phyloP scores from a whole-genome alignment of 1,140 invertebrate genomes.

The Drosophila hydei region DNA sequence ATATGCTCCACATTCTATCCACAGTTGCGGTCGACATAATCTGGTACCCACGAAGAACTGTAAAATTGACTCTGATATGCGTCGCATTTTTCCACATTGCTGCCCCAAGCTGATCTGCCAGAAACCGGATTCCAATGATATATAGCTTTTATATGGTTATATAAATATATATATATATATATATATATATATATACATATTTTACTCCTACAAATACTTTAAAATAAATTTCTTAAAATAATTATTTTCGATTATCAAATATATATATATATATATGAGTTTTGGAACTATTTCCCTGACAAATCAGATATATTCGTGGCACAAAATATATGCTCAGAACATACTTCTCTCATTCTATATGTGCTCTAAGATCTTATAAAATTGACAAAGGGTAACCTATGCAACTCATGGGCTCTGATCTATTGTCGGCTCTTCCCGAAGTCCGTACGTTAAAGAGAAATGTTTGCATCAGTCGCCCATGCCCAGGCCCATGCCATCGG shows the following conservation, averaged over 20 bases:
- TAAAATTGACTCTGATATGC: conserved; percentile 69
- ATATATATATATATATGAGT: too few relatives aligned
- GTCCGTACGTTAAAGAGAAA: too few relatives aligned
- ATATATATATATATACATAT: background rate
- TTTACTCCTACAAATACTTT: background rate
- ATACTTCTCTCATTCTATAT: too few relatives aligned
- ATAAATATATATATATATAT: background rate
- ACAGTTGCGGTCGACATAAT: conserved; percentile 77
- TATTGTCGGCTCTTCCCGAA: too few relatives aligned
- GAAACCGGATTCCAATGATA: conserved; percentile 64
- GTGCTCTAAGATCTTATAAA: too few relatives aligned
- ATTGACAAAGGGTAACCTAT: too few relatives aligned
- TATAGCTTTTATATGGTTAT: conserved; percentile 37
- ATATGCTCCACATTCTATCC: background rate
- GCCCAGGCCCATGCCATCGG: too few relatives aligned
- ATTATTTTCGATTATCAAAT: background rate
- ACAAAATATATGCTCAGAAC: too few relatives aligned
- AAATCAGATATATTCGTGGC: too few relatives aligned
- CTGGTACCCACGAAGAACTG: conserved; percentile 65
- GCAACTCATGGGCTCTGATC: too few relatives aligned
- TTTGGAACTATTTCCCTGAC: too few relatives aligned
- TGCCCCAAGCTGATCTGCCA: conserved; percentile 72
- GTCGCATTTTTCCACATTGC: conserved; percentile 70
- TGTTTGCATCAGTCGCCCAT: too few relatives aligned
- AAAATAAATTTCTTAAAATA: conserved; percentile 1